phyloP scores from a whole-genome alignment of 2,797 vertebrate genomes.

The Chrysolophus pictus region DNA sequence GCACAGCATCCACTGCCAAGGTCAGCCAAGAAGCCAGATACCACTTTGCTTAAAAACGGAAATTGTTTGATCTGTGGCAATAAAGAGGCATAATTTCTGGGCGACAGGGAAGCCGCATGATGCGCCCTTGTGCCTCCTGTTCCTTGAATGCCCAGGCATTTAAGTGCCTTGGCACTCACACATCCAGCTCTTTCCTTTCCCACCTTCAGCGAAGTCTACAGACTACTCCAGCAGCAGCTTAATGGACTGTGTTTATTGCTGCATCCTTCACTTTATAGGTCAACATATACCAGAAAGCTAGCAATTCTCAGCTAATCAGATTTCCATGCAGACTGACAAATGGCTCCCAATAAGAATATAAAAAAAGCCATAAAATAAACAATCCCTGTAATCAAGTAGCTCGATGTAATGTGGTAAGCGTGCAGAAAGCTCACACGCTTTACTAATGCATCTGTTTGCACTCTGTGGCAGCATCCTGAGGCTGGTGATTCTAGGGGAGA shows the following conservation, averaged over 20 bases:
- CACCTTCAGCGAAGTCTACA: neutral
- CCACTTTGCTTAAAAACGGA: neutral
- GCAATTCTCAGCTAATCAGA: constrained; percentile 41
- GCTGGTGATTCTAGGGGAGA: neutral
- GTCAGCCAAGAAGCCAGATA: neutral
- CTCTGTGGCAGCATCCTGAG: neutral
- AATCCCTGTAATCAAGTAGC: constrained; percentile 7
- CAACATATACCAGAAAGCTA: constrained; percentile 38
- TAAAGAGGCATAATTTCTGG: neutral
- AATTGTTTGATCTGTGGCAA: rapidly evolving
- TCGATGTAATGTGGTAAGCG: neutral
- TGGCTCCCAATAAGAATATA: constrained; percentile 26
- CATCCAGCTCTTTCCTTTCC: neutral
- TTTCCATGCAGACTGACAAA: constrained; percentile 24
- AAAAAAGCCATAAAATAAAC: constrained; percentile 23
- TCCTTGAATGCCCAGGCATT: neutral
- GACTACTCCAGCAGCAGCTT: neutral
- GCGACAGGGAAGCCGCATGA: rapidly evolving
- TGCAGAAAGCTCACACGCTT: neutral
- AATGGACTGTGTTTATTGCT: constrained; percentile 12
- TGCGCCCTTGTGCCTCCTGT: neutral
- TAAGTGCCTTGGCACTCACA: neutral
- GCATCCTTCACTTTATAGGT: constrained; percentile 33
- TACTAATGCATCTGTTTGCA: neutral
- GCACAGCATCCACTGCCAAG: neutral